A percentile compares a stretch with the other conserved stretches of the same genome.
These are phyloP conservation scores for Colinus virginianus DNA, from an alignment of 2,113 vertebrate species.

Conservation along the genomic window DNA sequence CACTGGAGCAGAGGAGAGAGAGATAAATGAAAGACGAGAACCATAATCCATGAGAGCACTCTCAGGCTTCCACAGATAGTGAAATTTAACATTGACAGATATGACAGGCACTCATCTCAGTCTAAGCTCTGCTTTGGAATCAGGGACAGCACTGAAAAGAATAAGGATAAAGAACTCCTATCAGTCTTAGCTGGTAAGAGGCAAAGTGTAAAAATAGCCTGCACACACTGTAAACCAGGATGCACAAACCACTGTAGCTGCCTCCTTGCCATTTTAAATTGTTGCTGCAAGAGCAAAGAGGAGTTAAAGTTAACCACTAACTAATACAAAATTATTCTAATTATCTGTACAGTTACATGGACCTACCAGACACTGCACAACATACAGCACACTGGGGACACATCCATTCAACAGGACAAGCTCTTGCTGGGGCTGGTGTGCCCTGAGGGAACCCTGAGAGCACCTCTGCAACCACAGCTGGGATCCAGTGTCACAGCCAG, in stretches of 20 bases:
- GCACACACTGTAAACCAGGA: not conserved
- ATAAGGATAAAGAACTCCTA: not conserved
- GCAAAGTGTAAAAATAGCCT: not conserved
- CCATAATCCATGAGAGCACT: not conserved
- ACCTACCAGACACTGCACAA: not conserved
- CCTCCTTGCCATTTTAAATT: not conserved
- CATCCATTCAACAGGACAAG: not conserved
- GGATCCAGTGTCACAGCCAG: not conserved
- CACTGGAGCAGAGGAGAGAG: not conserved
- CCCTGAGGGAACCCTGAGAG: not conserved
- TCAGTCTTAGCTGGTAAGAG: not conserved
- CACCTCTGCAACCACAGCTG: not conserved
- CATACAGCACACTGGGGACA: not conserved
- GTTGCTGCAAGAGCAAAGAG: not conserved
- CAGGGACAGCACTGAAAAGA: not conserved
- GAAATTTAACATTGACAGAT: slow-evolving; percentile 34
- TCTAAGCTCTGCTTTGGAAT: not conserved
- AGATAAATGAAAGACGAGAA: slow-evolving; percentile 29
- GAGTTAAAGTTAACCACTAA: not conserved
- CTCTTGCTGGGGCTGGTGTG: not conserved
- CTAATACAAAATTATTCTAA: not conserved
- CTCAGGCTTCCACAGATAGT: not conserved
- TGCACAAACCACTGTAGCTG: not conserved
- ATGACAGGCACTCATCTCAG: slow-evolving; percentile 26
- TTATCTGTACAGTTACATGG: not conserved